Percentiles rank a stretch among this genome's conserved stretches.
These are phyloP conservation scores for Ophion costatus DNA, from an alignment of 2,888 invertebrate genomes.

Conservation along the genomic window DNA sequence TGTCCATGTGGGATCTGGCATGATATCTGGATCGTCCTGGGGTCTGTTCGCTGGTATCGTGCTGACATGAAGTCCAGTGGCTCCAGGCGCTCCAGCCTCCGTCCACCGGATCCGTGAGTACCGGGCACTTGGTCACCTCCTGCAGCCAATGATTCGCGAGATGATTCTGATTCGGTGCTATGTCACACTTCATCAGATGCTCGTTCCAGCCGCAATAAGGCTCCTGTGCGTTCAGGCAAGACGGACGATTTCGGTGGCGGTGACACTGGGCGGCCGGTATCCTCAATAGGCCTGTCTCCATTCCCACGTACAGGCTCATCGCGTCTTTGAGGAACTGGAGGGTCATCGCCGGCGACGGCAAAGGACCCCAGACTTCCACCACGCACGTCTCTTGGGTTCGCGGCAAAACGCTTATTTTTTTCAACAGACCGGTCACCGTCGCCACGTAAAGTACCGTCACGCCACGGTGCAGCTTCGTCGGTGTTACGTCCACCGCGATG, in stretches of 20 bases:
- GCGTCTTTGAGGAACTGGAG: constrained; percentile 93
- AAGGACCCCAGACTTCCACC: constrained; percentile 92
- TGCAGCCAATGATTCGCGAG: constrained; percentile 90
- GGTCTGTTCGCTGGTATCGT: constrained; percentile 85
- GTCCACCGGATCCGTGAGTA: constrained; percentile 88
- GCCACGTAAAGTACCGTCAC: constrained; percentile 93
- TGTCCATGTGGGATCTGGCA: constrained; percentile 83
- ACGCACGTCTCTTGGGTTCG: constrained; percentile 90
- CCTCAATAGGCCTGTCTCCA: constrained; percentile 77
- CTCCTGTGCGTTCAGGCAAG: constrained; percentile 93
- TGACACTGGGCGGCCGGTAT: constrained; percentile 92
- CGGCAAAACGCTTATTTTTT: constrained; percentile 92
- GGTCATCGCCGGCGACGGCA: constrained; percentile 85
- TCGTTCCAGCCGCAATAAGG: constrained; percentile 98
- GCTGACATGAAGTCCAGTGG: constrained; percentile 91
- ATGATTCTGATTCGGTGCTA: constrained; percentile 88
- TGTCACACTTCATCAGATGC: constrained; percentile 89
- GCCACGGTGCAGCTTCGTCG: constrained; percentile 88
- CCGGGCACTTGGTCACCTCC: constrained; percentile 88
- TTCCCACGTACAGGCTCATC: constrained; percentile 84
- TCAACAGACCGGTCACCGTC: constrained; percentile 89
- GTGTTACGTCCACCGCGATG: constrained; percentile 92
- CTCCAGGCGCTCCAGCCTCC: constrained; percentile 96
- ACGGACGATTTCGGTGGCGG: constrained; percentile 88
- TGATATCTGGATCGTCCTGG: constrained; percentile 81